A percentile compares a stretch with the other conserved stretches of the same genome.
phyloP scores from a whole-genome alignment of 2,113 vertebrate genomes.

The Porphyrio hochstetteri region DNA sequence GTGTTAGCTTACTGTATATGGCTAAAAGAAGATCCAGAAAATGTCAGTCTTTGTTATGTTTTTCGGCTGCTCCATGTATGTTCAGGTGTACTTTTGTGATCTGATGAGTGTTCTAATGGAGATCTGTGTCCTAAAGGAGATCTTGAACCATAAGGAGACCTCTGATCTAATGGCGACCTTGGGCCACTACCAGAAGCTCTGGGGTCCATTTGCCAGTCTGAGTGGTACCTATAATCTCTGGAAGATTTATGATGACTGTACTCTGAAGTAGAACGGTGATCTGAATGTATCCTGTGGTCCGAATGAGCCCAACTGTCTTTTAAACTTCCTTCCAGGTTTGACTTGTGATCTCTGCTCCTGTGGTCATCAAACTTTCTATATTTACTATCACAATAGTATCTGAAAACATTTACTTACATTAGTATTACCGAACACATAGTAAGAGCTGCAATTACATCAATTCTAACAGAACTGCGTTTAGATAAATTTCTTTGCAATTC shows the following conservation, averaged over 20 bases:
- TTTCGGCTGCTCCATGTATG: slow-evolving; percentile 95
- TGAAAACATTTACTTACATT: slow-evolving; percentile 54
- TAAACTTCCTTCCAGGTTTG: slow-evolving; percentile 78
- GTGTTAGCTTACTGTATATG: slow-evolving; percentile 91
- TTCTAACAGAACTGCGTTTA: background rate
- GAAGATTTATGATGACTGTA: slow-evolving; percentile 84
- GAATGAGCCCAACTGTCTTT: slow-evolving; percentile 85
- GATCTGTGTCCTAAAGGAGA: slow-evolving; percentile 88
- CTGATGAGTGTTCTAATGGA: slow-evolving; percentile 92
- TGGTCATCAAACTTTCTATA: slow-evolving; percentile 92
- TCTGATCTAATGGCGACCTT: slow-evolving; percentile 90
- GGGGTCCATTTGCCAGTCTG: slow-evolving; percentile 95
- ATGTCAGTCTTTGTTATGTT: slow-evolving; percentile 87
- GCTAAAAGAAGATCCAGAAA: slow-evolving; percentile 82
- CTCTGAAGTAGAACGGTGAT: slow-evolving; percentile 82
- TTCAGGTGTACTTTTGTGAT: slow-evolving; percentile 97
- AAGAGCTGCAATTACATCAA: slow-evolving; percentile 27
- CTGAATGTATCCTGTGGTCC: slow-evolving; percentile 84
- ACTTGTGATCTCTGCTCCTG: slow-evolving; percentile 86
- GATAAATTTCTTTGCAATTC: background rate
- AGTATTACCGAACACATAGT: slow-evolving; percentile 25
- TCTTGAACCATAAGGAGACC: slow-evolving; percentile 90
- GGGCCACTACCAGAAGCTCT: slow-evolving; percentile 87
- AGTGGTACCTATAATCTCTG: slow-evolving; percentile 91
- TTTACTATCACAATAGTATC: slow-evolving; percentile 90